These are phyloP conservation scores for Motacilla tschutschensis DNA, from an alignment of 2,113 vertebrate species.

Conservation along the genomic window DNA sequence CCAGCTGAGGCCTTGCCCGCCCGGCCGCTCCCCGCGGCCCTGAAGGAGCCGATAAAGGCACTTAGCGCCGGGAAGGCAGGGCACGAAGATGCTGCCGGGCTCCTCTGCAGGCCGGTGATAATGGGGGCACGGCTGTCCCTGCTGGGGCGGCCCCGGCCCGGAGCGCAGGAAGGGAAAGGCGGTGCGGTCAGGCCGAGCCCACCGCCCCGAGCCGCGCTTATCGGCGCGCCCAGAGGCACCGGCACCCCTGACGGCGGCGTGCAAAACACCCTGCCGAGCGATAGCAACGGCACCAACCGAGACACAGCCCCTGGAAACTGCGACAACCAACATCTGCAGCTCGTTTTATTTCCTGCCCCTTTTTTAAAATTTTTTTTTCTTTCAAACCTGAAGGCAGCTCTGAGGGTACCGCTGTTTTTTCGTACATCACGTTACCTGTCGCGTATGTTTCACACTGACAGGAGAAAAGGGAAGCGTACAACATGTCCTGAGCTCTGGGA, in stretches of 20 bases:
- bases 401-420: neutral
- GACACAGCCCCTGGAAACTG: neutral
- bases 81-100: neutral
- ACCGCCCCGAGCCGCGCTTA: slow-evolving; percentile 6
- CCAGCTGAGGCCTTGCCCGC: neutral
- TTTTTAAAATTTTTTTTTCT: neutral
- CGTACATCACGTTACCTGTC: neutral
- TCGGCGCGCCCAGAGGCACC: neutral
- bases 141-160: neutral
- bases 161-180: slow-evolving; percentile 32
- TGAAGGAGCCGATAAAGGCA: neutral
- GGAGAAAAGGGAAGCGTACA: neutral
- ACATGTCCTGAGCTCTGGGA: neutral
- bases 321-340: neutral
- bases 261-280: neutral
- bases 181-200: slow-evolving; percentile 34
- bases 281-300: slow-evolving; percentile 47
- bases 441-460: neutral
- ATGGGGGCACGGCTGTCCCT: slow-evolving; percentile 10
- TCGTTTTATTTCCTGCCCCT: neutral
- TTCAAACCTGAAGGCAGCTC: neutral
- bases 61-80: neutral
- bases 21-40: neutral
- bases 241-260: neutral
- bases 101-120: slow-evolving; percentile 24